These are phyloP conservation scores for Helicoverpa armigera DNA, from an alignment of 1,140 invertebrate genomes.

Conservation along the genomic window DNA sequence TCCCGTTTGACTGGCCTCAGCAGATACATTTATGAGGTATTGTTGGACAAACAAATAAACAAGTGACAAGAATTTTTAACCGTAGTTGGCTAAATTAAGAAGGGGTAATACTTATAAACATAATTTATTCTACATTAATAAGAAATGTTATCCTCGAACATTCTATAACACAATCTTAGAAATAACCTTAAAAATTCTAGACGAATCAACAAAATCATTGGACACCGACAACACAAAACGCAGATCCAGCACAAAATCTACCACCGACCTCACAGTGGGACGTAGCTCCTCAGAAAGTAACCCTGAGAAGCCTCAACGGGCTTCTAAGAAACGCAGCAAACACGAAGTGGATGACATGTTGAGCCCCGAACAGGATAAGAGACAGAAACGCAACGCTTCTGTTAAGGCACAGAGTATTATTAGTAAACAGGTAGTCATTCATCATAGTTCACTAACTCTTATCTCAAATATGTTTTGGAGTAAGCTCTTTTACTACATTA, in stretches of 20 bases:
- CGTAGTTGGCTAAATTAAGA: no score
- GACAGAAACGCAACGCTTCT: constrained; percentile 77
- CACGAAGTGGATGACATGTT: constrained; percentile 76
- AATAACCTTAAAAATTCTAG: constrained; percentile 44
- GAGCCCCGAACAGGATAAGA: constrained; percentile 78
- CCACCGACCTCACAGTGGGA: neutral
- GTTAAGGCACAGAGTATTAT: constrained; percentile 79
- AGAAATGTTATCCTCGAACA: neutral
- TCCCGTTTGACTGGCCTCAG: no score
- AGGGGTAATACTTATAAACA: no score
- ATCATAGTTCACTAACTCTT: no score
- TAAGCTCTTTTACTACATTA: no score
- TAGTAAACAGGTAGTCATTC: constrained; percentile 71
- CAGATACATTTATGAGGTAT: no score
- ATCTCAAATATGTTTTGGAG: no score
- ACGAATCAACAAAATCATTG: constrained; percentile 56
- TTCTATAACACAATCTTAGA: neutral
- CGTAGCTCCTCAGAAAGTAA: constrained; percentile 59
- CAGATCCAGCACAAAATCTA: constrained; percentile 8
- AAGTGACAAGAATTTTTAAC: no score
- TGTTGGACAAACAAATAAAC: no score
- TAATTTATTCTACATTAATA: no score
- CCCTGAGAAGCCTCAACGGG: constrained; percentile 51
- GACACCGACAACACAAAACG: neutral
- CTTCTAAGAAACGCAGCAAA: constrained; percentile 77